These are phyloP conservation scores for Rhinoderma darwinii DNA, from an alignment of 2,113 vertebrate species.

Conservation along the genomic window DNA sequence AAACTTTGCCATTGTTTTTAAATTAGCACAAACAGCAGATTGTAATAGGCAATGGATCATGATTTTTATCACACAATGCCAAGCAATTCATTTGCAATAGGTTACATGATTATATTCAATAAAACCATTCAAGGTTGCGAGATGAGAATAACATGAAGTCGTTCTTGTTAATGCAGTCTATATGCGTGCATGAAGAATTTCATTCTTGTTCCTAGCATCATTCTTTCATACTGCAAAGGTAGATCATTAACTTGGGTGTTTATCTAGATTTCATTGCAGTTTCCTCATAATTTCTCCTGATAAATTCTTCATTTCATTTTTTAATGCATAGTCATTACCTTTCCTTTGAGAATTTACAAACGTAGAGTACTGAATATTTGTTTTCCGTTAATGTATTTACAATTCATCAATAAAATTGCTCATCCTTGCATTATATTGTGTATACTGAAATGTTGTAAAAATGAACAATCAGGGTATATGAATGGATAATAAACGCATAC, in stretches of 20 bases:
- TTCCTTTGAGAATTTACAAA: constrained; percentile 29
- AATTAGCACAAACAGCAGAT: constrained; percentile 52
- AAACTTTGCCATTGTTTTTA: constrained; percentile 52
- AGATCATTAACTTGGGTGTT: constrained; percentile 38
- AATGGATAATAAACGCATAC: not conserved
- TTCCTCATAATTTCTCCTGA: constrained; percentile 41
- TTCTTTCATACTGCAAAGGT: constrained; percentile 47
- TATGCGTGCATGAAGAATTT: constrained; percentile 35
- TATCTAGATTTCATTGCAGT: constrained; percentile 47
- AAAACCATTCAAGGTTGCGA: constrained; percentile 53
- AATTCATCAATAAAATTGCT: constrained; percentile 43
- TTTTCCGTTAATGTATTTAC: constrained; percentile 43
- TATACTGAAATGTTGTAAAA: not conserved
- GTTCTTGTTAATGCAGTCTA: constrained; percentile 49
- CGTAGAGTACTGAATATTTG: constrained; percentile 10
- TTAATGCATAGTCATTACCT: constrained; percentile 48
- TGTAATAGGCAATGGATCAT: constrained; percentile 53
- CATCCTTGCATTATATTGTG: not conserved
- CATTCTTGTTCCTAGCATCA: constrained; percentile 44
- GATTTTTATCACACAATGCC: constrained; percentile 57
- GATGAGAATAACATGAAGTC: constrained; percentile 53
- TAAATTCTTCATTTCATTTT: constrained; percentile 47
- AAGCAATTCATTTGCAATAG: constrained; percentile 55
- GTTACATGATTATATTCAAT: constrained; percentile 55
- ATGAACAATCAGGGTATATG: not conserved